A percentile compares a stretch with the other conserved stretches of the same genome.
Evolutionary conservation across 2,888 invertebrate species (phyloP).

Genomic region (Cheilosia scutellata): DNA sequence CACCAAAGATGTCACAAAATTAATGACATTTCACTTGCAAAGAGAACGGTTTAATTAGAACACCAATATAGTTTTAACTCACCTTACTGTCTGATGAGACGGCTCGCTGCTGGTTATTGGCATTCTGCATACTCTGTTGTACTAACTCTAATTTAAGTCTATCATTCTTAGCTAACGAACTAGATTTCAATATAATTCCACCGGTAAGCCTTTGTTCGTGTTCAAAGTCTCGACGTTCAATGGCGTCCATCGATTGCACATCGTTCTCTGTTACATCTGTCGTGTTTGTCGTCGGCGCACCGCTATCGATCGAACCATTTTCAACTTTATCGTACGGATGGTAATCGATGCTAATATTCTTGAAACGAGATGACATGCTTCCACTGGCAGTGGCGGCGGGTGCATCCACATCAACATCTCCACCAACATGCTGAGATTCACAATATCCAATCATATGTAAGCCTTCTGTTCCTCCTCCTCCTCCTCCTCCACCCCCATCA

Average conservation of each 20-base stretch:
- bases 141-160: conserved; percentile 83
- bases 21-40: neutral
- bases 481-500: neutral
- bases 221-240: conserved; percentile 84
- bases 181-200: conserved; percentile 82
- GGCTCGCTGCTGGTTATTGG: conserved; percentile 78
- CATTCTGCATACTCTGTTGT: conserved; percentile 73
- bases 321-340: conserved; percentile 45
- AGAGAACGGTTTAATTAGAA: neutral
- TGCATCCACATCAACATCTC: conserved; percentile 44
- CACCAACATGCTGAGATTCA: conserved; percentile 62
- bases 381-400: conserved; percentile 68
- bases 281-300: neutral
- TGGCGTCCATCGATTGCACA: conserved; percentile 83
- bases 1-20: too few species aligned
- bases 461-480: neutral
- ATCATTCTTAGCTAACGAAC: conserved; percentile 81
- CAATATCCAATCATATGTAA: conserved; percentile 2
- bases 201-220: conserved; percentile 83
- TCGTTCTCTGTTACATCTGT: conserved; percentile 78
- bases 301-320: conserved; percentile 31
- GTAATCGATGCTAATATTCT: conserved; percentile 81
- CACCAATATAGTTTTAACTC: conserved; percentile 28
- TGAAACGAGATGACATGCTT: conserved; percentile 81
- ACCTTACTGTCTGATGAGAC: conserved; percentile 83